These are phyloP conservation scores for Drosophila vallismaia DNA, from an alignment of 2,888 invertebrate species.

Conservation along the genomic window DNA sequence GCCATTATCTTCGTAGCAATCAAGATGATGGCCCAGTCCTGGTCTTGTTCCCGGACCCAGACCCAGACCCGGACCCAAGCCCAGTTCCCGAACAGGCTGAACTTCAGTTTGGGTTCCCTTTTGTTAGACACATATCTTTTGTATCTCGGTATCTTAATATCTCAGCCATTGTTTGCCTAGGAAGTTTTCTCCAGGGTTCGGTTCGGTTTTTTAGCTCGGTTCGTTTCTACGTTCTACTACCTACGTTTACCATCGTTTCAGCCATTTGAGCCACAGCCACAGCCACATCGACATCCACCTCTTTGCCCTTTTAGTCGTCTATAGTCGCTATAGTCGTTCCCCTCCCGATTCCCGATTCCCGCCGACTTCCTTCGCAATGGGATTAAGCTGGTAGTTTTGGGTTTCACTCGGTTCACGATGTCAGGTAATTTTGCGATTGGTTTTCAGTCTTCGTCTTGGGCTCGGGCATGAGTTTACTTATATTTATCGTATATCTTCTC, in stretches of 20 bases:
- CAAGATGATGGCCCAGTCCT: constrained; percentile 40
- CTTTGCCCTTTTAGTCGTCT: constrained; percentile 17
- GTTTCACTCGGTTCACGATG: constrained; percentile 45
- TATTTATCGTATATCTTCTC: constrained; percentile 44
- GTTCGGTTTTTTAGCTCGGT: constrained; percentile 27
- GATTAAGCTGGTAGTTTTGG: constrained; percentile 38
- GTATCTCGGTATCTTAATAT: constrained; percentile 58
- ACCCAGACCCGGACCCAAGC: constrained; percentile 6
- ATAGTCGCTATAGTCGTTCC: constrained; percentile 12
- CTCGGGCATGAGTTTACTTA: constrained; percentile 31
- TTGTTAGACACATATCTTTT: constrained; percentile 64
- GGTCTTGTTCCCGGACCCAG: constrained; percentile 12
- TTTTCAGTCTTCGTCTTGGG: constrained; percentile 56
- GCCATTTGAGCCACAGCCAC: no score
- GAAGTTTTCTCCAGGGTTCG: constrained; percentile 36
- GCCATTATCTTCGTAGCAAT: constrained; percentile 66
- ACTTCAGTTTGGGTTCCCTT: constrained; percentile 41
- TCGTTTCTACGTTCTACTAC: constrained; percentile 41
- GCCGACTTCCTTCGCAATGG: constrained; percentile 29
- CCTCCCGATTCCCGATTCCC: neutral
- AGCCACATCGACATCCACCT: neutral
- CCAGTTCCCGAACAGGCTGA: constrained; percentile 16
- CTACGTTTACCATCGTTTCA: constrained; percentile 8
- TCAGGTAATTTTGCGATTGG: constrained; percentile 62
- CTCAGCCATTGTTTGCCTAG: constrained; percentile 47